Evolutionary conservation across 2,888 invertebrate species (phyloP).

Genomic region (Pyrocoelia pectoralis): DNA sequence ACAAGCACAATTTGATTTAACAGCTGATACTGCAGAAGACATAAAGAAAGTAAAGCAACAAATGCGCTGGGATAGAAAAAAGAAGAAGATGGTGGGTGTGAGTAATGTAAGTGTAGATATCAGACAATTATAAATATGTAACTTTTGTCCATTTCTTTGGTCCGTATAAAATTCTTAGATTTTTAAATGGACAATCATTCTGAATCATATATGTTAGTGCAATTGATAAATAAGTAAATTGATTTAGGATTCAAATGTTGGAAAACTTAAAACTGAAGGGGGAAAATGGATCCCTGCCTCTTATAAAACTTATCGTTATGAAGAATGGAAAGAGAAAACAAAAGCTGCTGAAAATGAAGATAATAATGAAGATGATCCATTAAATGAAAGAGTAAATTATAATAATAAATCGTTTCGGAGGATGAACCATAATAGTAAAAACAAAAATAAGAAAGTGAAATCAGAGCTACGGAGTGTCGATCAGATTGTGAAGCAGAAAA

Average conservation of each 20-base stretch:
- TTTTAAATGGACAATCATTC: too few relatives aligned
- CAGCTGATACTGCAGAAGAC: slow-evolving; percentile 78
- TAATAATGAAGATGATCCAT: slow-evolving; percentile 57
- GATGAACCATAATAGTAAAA: slow-evolving; percentile 79
- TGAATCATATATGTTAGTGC: too few relatives aligned
- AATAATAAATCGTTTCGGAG: slow-evolving; percentile 77
- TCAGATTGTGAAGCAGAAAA: slow-evolving; percentile 79
- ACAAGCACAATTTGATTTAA: slow-evolving; percentile 82
- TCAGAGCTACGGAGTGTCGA: slow-evolving; percentile 76
- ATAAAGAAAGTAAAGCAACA: slow-evolving; percentile 68
- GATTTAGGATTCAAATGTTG: slow-evolving; percentile 64
- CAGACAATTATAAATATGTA: too few relatives aligned
- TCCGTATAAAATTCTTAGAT: too few relatives aligned
- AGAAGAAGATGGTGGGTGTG: slow-evolving; percentile 91
- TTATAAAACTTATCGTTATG: slow-evolving; percentile 91
- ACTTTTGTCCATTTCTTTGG: not conserved
- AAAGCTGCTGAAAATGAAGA: slow-evolving; percentile 63
- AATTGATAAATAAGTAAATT: too few relatives aligned
- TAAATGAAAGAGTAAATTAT: slow-evolving; percentile 31
- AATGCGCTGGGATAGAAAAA: slow-evolving; percentile 92
- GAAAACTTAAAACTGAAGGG: slow-evolving; percentile 94
- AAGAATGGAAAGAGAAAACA: slow-evolving; percentile 83
- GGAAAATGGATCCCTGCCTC: slow-evolving; percentile 94
- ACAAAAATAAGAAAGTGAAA: slow-evolving; percentile 66
- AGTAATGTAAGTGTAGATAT: slow-evolving; percentile 62